Conservation (phyloP, 2,888 invertebrate species). For the Lochmaea capreae region DNA sequence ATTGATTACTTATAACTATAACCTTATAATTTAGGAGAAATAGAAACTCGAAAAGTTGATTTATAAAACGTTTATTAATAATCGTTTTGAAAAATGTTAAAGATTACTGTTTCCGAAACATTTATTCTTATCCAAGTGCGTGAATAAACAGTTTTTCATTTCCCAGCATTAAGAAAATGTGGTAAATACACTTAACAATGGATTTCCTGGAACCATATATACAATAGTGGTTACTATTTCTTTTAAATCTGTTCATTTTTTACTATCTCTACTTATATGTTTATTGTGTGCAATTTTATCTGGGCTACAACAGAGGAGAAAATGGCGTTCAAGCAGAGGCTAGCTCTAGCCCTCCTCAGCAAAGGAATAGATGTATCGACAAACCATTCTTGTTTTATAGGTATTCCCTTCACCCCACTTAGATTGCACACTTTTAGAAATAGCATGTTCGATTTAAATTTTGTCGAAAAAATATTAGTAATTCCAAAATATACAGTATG, state of each 20-base stretch:
- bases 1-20: too few relatives aligned
- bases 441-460: neutral
- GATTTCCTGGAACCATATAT: too few relatives aligned
- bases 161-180: too few relatives aligned
- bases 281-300: slow-evolving; percentile 37
- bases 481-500: too few relatives aligned
- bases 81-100: too few relatives aligned
- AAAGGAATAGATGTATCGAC: slow-evolving; percentile 48
- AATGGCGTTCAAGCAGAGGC: slow-evolving; percentile 48
- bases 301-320: slow-evolving; percentile 48
- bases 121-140: too few relatives aligned
- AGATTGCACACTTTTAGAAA: slow-evolving; percentile 14
- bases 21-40: too few relatives aligned
- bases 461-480: neutral
- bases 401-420: slow-evolving; percentile 38
- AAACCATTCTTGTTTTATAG: slow-evolving; percentile 52
- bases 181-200: too few relatives aligned
- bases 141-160: too few relatives aligned
- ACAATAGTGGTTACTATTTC: slow-evolving; percentile 25
- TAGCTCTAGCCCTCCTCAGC: slow-evolving; percentile 43
- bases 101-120: too few relatives aligned
- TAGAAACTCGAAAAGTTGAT: too few relatives aligned
- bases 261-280: slow-evolving; percentile 36
- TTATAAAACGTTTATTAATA: too few relatives aligned
- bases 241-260: slow-evolving; percentile 7